These are phyloP conservation scores for Eidolon helvum DNA, from an alignment of 2,113 vertebrate species.

Conservation along the genomic window DNA sequence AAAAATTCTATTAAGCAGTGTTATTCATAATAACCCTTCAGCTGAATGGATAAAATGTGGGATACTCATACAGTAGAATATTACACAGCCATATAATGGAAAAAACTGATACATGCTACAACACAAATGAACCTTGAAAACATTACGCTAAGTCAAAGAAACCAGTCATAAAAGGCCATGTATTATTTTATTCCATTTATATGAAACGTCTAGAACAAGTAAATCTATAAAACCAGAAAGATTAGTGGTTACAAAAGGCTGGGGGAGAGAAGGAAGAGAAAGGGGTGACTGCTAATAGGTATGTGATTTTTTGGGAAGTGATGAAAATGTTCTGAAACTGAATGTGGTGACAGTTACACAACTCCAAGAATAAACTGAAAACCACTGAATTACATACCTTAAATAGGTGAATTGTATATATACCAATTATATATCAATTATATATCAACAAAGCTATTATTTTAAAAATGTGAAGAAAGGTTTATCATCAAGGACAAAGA, in stretches of 20 bases:
- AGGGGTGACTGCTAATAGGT: neutral
- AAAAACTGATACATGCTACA: neutral
- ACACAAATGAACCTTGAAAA: neutral
- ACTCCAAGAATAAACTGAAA: neutral
- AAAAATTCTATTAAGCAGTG: neutral
- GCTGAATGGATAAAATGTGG: neutral
- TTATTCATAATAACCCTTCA: neutral
- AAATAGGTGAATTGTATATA: neutral
- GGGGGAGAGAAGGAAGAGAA: neutral
- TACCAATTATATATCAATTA: too few relatives aligned
- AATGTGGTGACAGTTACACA: neutral
- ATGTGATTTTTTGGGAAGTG: neutral
- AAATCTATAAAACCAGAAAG: neutral
- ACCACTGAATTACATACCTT: neutral
- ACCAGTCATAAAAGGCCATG: neutral
- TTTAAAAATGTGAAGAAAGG: neutral
- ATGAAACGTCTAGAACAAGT: neutral
- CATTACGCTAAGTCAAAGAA: neutral
- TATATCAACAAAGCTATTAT: neutral
- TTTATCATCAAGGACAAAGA: neutral
- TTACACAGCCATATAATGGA: neutral
- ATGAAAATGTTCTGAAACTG: neutral
- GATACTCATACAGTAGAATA: neutral
- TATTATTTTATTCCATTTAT: neutral
- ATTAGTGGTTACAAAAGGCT: neutral